A percentile compares a stretch with the other conserved stretches of the same genome.
These are phyloP conservation scores for Hozukius guyotensis DNA, from an alignment of 2,797 vertebrate genomes.

Conservation along the genomic window DNA sequence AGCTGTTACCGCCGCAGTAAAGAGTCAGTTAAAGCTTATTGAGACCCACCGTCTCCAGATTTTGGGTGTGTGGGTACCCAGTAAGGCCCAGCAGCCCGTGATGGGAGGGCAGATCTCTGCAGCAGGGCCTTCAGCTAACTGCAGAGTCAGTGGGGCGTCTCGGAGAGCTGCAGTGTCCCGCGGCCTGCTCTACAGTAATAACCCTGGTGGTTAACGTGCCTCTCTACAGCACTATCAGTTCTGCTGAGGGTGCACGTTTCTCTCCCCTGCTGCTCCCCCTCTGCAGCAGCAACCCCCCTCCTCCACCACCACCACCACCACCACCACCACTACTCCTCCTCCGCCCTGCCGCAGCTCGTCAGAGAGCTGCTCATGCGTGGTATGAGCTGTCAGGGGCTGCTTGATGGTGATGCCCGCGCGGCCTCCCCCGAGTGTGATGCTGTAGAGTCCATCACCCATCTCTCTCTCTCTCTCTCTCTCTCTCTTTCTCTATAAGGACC, in stretches of 20 bases:
- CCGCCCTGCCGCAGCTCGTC: conserved; percentile 68
- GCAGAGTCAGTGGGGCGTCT: conserved; percentile 73
- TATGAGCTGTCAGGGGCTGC: conserved; percentile 87
- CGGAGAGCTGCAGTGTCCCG: conserved; percentile 77
- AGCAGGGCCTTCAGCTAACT: conserved; percentile 67
- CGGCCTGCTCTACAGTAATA: conserved; percentile 80
- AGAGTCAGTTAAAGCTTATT: conserved; percentile 1
- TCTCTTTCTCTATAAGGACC: conserved; percentile 33
- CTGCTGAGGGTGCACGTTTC: conserved; percentile 82
- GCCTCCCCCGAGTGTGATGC: conserved; percentile 75
- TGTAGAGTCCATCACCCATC: conserved; percentile 74
- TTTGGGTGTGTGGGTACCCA: conserved; percentile 10
- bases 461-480: neutral
- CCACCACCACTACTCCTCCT: neutral
- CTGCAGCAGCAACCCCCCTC: neutral
- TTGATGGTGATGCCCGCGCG: conserved; percentile 79
- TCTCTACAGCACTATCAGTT: conserved; percentile 75
- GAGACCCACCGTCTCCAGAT: neutral
- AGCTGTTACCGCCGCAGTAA: neutral
- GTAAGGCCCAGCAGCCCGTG: conserved; percentile 40
- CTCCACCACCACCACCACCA: neutral
- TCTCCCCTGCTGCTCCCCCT: conserved; percentile 42
- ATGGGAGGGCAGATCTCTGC: conserved; percentile 60
- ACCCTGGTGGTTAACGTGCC: conserved; percentile 76
- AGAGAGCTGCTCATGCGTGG: conserved; percentile 84